Percentiles rank a stretch among this genome's conserved stretches.
Evolutionary conservation across 2,888 invertebrate genomes (phyloP).

Genomic region (Diarsia mendica): DNA sequence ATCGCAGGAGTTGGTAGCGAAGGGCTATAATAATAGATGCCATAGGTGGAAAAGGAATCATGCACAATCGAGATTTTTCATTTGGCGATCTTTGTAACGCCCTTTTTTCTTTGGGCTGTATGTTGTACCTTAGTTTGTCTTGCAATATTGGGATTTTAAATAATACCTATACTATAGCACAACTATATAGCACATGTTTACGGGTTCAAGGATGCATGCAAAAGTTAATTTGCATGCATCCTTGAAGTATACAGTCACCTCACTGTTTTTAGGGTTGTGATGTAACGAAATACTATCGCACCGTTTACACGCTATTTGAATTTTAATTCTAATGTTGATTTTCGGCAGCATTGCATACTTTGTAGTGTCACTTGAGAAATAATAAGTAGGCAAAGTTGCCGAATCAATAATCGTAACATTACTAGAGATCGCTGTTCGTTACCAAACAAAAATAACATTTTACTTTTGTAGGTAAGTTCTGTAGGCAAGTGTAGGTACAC

Average conservation of each 20-base stretch:
- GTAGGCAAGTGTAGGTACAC: background rate
- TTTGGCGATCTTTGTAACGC: background rate
- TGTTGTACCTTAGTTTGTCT: background rate
- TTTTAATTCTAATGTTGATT: slow-evolving; percentile 68
- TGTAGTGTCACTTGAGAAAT: slow-evolving; percentile 64
- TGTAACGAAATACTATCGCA: slow-evolving; percentile 50
- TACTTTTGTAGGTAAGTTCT: slow-evolving; percentile 33
- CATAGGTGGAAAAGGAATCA: background rate
- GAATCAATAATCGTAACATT: slow-evolving; percentile 65
- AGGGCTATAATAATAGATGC: background rate
- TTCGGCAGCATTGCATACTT: slow-evolving; percentile 67
- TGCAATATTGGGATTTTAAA: background rate
- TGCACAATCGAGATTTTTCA: background rate
- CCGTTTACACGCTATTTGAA: slow-evolving; percentile 61
- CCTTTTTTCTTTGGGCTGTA: background rate
- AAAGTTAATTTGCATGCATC: slow-evolving; percentile 42
- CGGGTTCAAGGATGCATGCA: slow-evolving; percentile 41
- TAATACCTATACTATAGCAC: no score
- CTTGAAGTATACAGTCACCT: slow-evolving; percentile 27
- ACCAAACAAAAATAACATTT: slow-evolving; percentile 56
- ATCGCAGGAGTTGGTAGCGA: slow-evolving; percentile 1
- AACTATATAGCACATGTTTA: background rate
- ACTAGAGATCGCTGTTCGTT: slow-evolving; percentile 45
- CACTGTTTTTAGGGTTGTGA: slow-evolving; percentile 52
- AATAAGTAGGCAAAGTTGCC: slow-evolving; percentile 67